phyloP scores from a whole-genome alignment of 2,113 vertebrate species.

The Poicephalus meyeri region DNA sequence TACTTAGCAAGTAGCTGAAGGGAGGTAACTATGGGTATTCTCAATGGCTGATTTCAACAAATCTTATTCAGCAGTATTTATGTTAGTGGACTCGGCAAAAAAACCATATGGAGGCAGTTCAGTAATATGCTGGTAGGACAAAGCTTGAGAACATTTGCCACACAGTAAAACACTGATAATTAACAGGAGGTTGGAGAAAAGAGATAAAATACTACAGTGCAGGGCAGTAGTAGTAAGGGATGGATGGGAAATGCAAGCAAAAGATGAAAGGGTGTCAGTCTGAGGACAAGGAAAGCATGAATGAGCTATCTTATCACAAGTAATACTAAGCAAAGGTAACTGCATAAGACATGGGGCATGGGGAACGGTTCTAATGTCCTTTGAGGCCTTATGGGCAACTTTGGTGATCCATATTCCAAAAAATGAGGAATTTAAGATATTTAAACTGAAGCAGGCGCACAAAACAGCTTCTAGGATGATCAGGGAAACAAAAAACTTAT shows the following conservation, averaged over 20 bases:
- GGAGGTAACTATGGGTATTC: neutral
- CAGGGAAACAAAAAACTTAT: neutral
- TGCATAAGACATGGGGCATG: accelerated
- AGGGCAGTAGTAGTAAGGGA: neutral
- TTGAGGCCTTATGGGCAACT: neutral
- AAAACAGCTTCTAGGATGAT: neutral
- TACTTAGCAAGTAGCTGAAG: neutral
- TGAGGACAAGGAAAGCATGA: neutral
- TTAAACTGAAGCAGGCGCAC: neutral
- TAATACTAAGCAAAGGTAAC: neutral
- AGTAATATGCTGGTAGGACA: neutral
- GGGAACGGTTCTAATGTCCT: neutral
- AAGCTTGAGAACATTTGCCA: neutral
- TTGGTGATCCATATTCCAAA: neutral
- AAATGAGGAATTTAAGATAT: neutral
- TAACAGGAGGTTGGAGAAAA: neutral
- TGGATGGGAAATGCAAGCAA: neutral
- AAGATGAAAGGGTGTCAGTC: neutral
- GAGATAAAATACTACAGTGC: neutral
- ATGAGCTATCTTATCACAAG: neutral
- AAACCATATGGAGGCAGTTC: neutral
- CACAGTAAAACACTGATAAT: neutral
- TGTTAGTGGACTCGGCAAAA: neutral
- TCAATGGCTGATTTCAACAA: neutral
- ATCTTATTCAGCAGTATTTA: neutral